Evolutionary conservation across 1,140 invertebrate species (phyloP), one percentile per base, ranked within the genome.

Genomic region (Papilio aristodemus): DNA sequence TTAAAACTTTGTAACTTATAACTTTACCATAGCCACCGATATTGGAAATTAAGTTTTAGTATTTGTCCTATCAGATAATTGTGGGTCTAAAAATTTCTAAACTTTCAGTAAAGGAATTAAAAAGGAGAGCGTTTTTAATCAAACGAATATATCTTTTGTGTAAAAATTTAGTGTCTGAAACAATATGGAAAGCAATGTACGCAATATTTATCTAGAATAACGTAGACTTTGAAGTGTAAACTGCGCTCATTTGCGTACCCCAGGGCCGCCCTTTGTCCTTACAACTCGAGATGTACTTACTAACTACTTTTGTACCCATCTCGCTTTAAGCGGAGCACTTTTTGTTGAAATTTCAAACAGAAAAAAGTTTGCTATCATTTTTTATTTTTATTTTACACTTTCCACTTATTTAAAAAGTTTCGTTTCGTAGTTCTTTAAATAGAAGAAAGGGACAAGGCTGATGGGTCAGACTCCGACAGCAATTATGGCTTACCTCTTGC

Each of bases 141-240:
- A n/a, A n/a, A n/a, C n/a, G n/a, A n/a, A n/a, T n/a, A n/a, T n/a
- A n/a, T n/a, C n/a, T n/a, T n/a, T n/a, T n/a, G n/a, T n/a, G n/a
- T n/a, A n/a, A n/a, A n/a, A n/a, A n/a, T n/a, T n/a, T n/a, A n/a
- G n/a, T n/a, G n/a, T n/a, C n/a, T n/a, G n/a, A 32, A 3, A 50
- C 17, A 50, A 11, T 9, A 50, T 22, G 17, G 8, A 22, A 50
- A 50, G 19, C 9, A 46, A 10, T 22, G 4, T 22, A 50, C 8
- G 8, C 46, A 9, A 0, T 50, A 9, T 50, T 50, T 19, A 3
- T 22, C 17, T 43, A 43, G 17, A 10, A 2, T 25, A 10, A 50
- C 46, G 4, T 50, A 50, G 46, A 50, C 46, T 22, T 50, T 50
- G 19, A 4, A 22, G 46, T 50, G 41, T 50, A 50, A 50, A 50